These are phyloP conservation scores for Catharus fuscescens DNA, from an alignment of 2,113 vertebrate species.

Conservation along the genomic window DNA sequence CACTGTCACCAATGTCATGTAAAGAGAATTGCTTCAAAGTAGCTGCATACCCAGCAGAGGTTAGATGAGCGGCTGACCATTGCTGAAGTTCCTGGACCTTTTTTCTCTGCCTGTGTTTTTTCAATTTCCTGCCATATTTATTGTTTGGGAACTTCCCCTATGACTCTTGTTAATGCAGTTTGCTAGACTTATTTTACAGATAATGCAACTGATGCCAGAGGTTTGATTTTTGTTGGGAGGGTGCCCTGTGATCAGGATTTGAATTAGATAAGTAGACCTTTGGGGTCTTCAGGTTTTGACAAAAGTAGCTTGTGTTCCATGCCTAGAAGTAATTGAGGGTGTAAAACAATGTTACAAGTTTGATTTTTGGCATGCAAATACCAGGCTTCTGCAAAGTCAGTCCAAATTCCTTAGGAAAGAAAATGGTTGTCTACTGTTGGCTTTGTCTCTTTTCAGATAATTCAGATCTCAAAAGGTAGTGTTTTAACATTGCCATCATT, in stretches of 20 bases:
- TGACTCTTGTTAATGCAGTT: neutral
- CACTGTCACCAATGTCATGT: fast-evolving
- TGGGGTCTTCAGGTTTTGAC: neutral
- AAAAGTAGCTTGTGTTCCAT: neutral
- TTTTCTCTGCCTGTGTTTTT: neutral
- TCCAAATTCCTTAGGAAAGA: neutral
- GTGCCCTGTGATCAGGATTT: neutral
- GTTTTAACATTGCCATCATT: neutral
- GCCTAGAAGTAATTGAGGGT: neutral
- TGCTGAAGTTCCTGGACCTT: neutral
- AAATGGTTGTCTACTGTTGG: neutral
- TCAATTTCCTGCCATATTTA: neutral
- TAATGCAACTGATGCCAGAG: fast-evolving
- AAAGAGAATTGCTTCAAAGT: neutral
- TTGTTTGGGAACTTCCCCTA: neutral
- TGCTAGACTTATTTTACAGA: neutral
- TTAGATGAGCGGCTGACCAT: neutral
- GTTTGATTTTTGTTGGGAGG: neutral
- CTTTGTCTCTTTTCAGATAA: neutral
- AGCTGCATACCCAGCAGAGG: neutral
- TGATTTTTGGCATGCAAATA: too few species aligned
- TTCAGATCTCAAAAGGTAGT: fast-evolving
- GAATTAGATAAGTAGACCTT: neutral
- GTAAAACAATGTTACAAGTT: neutral
- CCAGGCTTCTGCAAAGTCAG: neutral